Percentiles rank a stretch among this genome's conserved stretches.
Conservation (phyloP, 2,797 vertebrate species). For the Gymnopithys bicolor region DNA sequence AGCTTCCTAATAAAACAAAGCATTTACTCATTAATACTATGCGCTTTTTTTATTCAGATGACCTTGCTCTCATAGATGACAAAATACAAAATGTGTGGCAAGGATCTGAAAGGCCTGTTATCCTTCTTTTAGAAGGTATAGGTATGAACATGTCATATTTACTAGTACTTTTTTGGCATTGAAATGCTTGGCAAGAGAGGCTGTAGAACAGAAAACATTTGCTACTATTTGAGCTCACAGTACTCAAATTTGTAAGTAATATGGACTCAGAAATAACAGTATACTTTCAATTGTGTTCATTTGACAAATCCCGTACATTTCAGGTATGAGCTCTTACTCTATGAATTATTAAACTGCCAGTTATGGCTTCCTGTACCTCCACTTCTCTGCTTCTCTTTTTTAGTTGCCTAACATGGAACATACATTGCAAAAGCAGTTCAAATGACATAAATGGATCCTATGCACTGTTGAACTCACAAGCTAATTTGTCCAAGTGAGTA, state of each 20-base stretch:
- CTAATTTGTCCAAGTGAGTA: background rate
- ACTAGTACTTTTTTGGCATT: background rate
- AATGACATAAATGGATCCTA: background rate
- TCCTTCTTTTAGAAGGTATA: background rate
- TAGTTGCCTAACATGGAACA: background rate
- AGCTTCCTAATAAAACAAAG: background rate
- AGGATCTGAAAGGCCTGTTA: background rate
- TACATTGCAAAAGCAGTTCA: background rate
- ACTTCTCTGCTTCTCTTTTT: background rate
- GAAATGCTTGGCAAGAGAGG: background rate
- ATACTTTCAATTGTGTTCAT: background rate
- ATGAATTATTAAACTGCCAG: background rate
- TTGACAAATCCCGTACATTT: background rate
- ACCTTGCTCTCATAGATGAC: background rate
- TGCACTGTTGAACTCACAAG: background rate
- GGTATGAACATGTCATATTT: background rate
- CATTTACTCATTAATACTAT: background rate
- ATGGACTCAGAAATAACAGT: background rate
- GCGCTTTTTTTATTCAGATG: background rate
- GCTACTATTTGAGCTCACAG: background rate
- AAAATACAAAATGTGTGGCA: background rate
- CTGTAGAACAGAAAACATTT: background rate
- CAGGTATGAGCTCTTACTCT: background rate
- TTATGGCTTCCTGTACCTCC: background rate
- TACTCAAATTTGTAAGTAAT: background rate